Percentiles rank a stretch among this genome's conserved stretches.
Evolutionary conservation across 2,797 vertebrate species (phyloP).

Genomic region (Thripadectes ignobilis): DNA sequence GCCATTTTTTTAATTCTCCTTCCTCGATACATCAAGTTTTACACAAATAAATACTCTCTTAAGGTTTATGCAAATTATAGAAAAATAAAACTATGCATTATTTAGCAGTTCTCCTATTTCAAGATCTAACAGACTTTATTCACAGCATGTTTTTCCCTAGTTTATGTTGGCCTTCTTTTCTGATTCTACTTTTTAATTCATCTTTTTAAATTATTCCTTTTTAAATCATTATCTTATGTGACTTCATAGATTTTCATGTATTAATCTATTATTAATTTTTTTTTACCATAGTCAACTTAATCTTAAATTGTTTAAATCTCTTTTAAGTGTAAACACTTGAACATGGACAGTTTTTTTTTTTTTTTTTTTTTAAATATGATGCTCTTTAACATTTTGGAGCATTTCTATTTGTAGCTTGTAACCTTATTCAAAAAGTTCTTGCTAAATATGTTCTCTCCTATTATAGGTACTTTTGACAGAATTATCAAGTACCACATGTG

Average conservation of each 20-base stretch:
- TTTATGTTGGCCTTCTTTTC: slow-evolving; percentile 87
- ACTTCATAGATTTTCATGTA: slow-evolving; percentile 83
- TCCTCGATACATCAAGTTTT: slow-evolving; percentile 85
- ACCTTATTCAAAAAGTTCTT: slow-evolving; percentile 74
- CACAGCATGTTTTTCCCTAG: slow-evolving; percentile 88
- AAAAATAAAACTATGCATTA: slow-evolving; percentile 89
- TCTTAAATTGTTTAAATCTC: slow-evolving; percentile 83
- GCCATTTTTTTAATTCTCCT: slow-evolving; percentile 83
- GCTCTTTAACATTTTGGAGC: slow-evolving; percentile 69
- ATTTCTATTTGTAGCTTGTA: slow-evolving; percentile 73
- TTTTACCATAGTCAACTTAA: slow-evolving; percentile 80
- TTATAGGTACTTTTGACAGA: slow-evolving; percentile 69
- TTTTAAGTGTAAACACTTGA: slow-evolving; percentile 80
- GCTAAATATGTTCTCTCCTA: slow-evolving; percentile 75
- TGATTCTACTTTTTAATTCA: slow-evolving; percentile 85
- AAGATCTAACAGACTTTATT: slow-evolving; percentile 89
- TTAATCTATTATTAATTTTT: slow-evolving; percentile 86
- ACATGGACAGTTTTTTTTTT: slow-evolving; percentile 62
- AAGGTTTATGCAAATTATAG: slow-evolving; percentile 87
- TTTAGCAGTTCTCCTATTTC: slow-evolving; percentile 87
- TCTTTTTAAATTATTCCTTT: slow-evolving; percentile 89
- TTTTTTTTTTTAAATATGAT: slow-evolving; percentile 48
- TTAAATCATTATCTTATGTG: slow-evolving; percentile 86
- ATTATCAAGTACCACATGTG: slow-evolving; percentile 73
- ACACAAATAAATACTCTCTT: slow-evolving; percentile 89